Evolutionary conservation across 1,140 invertebrate species (phyloP), one percentile per base, ranked within the genome.

Genomic region (Harpegnathos saltator): DNA sequence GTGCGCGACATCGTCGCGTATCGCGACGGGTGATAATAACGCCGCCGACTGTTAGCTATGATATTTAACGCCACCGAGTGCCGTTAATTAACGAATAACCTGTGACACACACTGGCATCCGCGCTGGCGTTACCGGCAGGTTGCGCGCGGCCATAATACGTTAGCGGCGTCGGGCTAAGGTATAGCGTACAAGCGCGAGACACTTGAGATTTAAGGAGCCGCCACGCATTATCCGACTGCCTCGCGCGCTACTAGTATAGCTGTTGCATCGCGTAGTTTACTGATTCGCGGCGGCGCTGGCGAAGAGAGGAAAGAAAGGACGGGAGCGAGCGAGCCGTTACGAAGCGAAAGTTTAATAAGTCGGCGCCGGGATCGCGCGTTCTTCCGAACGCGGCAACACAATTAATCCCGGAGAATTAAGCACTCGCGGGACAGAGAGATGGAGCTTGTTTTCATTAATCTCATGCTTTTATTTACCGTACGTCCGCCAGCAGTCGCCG

Each of bases 181-280:
- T 82, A 73, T 73, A 82, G 48, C 15, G 26, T n/a, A 58, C 15
- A 58, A 52, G n/a, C 5, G 33, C 56, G 59, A 82, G 78, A 72
- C 22, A 72, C 56, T 72, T 62, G 12, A 82, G 59, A 82, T 82
- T 82, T 82, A 63, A 33, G 26, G 17, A 44, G 38, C 29, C 38
- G n/a, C n/a, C 24, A 26, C 69, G 56, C 33, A 56, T 82, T 82
- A 68, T 44, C 86, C 14, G 56, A 81, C 61, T 87, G 81, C 94
- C 94, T 44, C 93, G n/a, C n/a, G n/a, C n/a, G n/a, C n/a, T n/a
- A n/a, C n/a, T n/a, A n/a, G n/a, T n/a, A 97, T 97, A 96, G 97
- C 5, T 92, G 97, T 97, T 12, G 96, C 95, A 89, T 93, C 98
- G 68, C 17, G 52, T 44, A 71, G 54, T 71, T 33, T 22, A 80